Conservation (phyloP, 1,140 invertebrate genomes). For the Goniozus legneri region DNA sequence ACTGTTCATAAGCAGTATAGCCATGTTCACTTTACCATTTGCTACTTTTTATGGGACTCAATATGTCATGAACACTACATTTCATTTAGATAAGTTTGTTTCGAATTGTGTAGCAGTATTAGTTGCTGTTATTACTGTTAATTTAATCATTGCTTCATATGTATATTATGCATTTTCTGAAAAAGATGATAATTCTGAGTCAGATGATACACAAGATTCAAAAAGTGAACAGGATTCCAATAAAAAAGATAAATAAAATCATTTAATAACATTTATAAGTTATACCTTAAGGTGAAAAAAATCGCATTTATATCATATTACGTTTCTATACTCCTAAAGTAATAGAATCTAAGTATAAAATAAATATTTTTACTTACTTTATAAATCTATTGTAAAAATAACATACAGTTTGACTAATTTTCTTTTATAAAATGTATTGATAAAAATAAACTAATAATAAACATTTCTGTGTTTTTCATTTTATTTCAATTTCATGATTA, state of each 20-base stretch:
- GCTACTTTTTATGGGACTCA: slow-evolving; percentile 67
- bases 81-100: slow-evolving; percentile 59
- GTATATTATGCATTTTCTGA: slow-evolving; percentile 76
- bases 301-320: neutral
- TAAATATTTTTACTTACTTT: neutral
- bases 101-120: slow-evolving; percentile 72
- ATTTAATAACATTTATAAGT: too few species aligned
- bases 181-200: slow-evolving; percentile 48
- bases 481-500: neutral
- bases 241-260: slow-evolving; percentile 23
- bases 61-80: slow-evolving; percentile 61
- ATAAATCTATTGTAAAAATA: neutral
- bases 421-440: slow-evolving; percentile 6
- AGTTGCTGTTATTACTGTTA: slow-evolving; percentile 71
- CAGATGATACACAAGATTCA: neutral
- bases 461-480: slow-evolving; percentile 13
- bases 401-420: slow-evolving; percentile 1
- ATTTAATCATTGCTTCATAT: slow-evolving; percentile 74
- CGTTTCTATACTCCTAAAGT: too few species aligned
- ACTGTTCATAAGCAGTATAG: slow-evolving; percentile 72
- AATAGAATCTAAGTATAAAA: too few species aligned
- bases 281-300: too few species aligned
- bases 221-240: slow-evolving; percentile 15
- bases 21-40: slow-evolving; percentile 83
- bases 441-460: slow-evolving; percentile 15